Evolutionary conservation across 2,113 vertebrate genomes (phyloP).

Genomic region (Rhizomys pruinosus): DNA sequence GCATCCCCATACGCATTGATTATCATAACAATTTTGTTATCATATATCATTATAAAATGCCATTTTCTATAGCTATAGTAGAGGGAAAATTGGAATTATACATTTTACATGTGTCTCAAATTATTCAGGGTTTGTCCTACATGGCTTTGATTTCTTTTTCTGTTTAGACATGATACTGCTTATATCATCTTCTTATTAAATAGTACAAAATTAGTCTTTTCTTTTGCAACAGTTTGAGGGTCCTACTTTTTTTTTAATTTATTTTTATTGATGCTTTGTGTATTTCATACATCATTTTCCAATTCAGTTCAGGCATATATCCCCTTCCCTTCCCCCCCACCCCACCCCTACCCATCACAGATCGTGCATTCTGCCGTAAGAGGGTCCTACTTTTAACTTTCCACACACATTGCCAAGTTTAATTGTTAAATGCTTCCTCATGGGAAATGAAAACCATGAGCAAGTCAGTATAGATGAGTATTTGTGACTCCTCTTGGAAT

Average conservation of each 20-base stretch:
- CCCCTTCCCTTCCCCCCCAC: no score
- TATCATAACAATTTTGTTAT: no score
- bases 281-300: no score
- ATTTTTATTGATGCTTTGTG: no score
- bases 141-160: background rate
- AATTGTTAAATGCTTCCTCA: conserved; percentile 2
- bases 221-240: background rate
- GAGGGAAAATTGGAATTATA: background rate
- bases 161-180: conserved; percentile 20
- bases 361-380: no score
- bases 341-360: no score
- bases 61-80: background rate
- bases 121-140: conserved; percentile 1
- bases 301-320: no score
- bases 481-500: background rate
- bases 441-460: conserved; percentile 1
- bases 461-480: background rate
- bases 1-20: background rate
- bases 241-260: no score
- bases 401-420: background rate
- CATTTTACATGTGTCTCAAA: background rate
- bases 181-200: conserved; percentile 31
- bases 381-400: background rate
- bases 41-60: background rate
- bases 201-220: background rate